A percentile compares a stretch with the other conserved stretches of the same genome.
These are phyloP conservation scores for Tachysurus fulvidraco DNA, from an alignment of 2,113 vertebrate genomes.

Conservation along the genomic window DNA sequence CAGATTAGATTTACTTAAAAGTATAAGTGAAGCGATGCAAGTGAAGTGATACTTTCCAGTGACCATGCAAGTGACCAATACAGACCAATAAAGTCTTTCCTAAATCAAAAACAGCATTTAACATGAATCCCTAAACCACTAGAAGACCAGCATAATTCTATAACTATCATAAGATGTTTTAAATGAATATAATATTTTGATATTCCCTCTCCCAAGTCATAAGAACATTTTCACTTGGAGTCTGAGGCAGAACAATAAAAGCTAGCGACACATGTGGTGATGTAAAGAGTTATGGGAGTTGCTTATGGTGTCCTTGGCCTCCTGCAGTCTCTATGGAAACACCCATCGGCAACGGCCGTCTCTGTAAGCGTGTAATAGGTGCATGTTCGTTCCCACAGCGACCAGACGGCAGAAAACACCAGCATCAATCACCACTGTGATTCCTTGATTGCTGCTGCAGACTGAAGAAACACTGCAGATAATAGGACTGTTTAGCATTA, in stretches of 20 bases:
- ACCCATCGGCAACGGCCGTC: slow-evolving; percentile 50
- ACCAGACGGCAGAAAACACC: slow-evolving; percentile 52
- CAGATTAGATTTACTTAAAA: no score
- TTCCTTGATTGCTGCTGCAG: slow-evolving; percentile 21
- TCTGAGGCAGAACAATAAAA: background rate
- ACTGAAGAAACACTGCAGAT: slow-evolving; percentile 16
- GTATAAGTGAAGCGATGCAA: no score
- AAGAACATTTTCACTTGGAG: background rate
- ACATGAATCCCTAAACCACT: background rate
- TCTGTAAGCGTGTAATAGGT: slow-evolving; percentile 63
- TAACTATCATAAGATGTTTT: background rate
- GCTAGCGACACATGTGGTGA: slow-evolving; percentile 8
- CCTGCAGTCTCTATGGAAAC: slow-evolving; percentile 74
- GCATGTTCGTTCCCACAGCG: slow-evolving; percentile 52
- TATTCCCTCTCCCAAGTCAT: slow-evolving; percentile 3
- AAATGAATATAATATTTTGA: background rate
- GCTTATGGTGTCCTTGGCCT: slow-evolving; percentile 57
- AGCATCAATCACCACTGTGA: slow-evolving; percentile 32
- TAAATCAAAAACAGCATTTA: background rate
- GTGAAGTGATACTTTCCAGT: no score
- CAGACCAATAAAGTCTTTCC: background rate
- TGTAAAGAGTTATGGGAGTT: slow-evolving; percentile 19
- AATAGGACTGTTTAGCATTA: background rate
- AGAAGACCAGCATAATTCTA: background rate
- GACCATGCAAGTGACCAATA: background rate